Evolutionary conservation across 2,113 vertebrate genomes (phyloP), one percentile per base, ranked within the genome.

Genomic region (Calyptomena viridis): DNA sequence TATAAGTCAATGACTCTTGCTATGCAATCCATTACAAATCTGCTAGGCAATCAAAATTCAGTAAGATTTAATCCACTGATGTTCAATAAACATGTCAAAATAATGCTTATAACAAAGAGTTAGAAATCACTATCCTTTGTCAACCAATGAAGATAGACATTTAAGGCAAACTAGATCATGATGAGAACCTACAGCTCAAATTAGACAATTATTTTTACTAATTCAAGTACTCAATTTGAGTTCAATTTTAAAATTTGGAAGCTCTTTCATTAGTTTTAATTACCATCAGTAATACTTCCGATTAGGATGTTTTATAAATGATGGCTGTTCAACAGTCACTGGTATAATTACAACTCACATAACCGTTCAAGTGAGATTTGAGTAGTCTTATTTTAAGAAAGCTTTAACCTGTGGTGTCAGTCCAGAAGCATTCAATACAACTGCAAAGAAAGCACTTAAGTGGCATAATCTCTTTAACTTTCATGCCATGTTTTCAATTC

Each of bases 21-120:
- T 82, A 93, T 31, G 50, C 56, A 91, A 90, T 94, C 71, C 50
- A 74, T 68, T 94, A 83, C 53, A 84, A 95, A 87, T 87, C 56
- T 93, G 59, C 81, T 90, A 66, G 50, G 56, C 71, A 94, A 96
- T 95, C 50, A 90, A 92, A 94, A 95, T 69, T 93, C 68, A 93
- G 50, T 97, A 95, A 79, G 27, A 90, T 66, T 90, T 60, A 91
- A 94, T 74, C 49, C 30, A 63, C 37, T 84, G 15, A 80, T 37
- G n/a, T 84, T 87, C 64, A 92, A 62, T 42, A 94, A 85, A 82
- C 20, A 69, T 60, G 47, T 83, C 78, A 89, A 94, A 92, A 92
- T 58, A 83, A 83, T 56, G 84, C 84, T 96, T 75, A 39, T 76
- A 94, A 95, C 44, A 92, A 95, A 46, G 25, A 68, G 31, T 53